Evolutionary conservation across 2,888 invertebrate genomes (phyloP).

Genomic region (Galerucella nymphaeae): DNA sequence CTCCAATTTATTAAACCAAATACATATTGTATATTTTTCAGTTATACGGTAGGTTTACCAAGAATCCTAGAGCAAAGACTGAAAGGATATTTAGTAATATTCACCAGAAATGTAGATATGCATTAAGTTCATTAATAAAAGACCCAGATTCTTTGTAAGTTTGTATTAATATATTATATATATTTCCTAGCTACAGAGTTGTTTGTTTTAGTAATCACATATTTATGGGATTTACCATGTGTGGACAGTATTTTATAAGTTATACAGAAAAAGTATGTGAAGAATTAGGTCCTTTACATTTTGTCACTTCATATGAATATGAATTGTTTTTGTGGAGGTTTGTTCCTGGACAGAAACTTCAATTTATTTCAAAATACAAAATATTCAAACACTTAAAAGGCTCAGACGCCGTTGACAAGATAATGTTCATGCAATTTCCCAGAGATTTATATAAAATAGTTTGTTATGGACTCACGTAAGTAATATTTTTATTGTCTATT

Average conservation of each 20-base stretch:
- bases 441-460: slow-evolving; percentile 74
- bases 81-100: slow-evolving; percentile 62
- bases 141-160: slow-evolving; percentile 57
- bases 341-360: slow-evolving; percentile 60
- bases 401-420: slow-evolving; percentile 65
- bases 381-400: slow-evolving; percentile 61
- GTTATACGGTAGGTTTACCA: slow-evolving; percentile 62
- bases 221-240: slow-evolving; percentile 94
- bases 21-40: slow-evolving; percentile 50
- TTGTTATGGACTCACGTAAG: slow-evolving; percentile 76
- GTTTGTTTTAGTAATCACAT: slow-evolving; percentile 81
- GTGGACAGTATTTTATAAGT: slow-evolving; percentile 91
- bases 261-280: slow-evolving; percentile 69
- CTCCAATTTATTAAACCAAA: slow-evolving; percentile 50
- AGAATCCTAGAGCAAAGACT: slow-evolving; percentile 61
- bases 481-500: slow-evolving; percentile 33
- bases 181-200: slow-evolving; percentile 4
- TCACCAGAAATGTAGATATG: slow-evolving; percentile 60
- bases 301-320: slow-evolving; percentile 58
- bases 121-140: slow-evolving; percentile 53
- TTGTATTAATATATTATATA: slow-evolving; percentile 6
- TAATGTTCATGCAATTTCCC: slow-evolving; percentile 79
- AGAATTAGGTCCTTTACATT: slow-evolving; percentile 47
- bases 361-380: slow-evolving; percentile 61
- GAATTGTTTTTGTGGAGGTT: slow-evolving; percentile 64